Percentiles rank a stretch among this genome's conserved stretches.
Evolutionary conservation across 2,113 vertebrate species (phyloP).

Genomic region (Seriola rivoliana): DNA sequence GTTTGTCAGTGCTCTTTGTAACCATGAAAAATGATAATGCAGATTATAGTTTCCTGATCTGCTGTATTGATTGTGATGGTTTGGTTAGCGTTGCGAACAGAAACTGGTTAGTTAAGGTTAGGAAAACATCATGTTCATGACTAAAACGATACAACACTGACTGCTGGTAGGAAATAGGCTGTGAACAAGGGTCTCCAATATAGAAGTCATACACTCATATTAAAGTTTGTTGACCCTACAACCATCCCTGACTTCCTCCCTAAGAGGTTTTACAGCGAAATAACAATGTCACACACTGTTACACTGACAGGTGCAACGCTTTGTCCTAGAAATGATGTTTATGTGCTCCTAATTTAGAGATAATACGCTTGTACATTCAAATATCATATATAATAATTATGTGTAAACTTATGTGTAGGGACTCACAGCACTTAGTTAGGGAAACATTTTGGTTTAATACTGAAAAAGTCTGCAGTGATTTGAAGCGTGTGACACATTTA

Average conservation of each 20-base stretch:
- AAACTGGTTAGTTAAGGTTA: neutral
- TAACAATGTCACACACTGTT: neutral
- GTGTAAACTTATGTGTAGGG: neutral
- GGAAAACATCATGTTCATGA: neutral
- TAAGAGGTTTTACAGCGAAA: neutral
- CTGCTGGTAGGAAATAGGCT: neutral
- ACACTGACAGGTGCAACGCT: neutral
- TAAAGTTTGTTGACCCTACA: neutral
- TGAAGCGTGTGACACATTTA: neutral
- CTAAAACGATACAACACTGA: neutral
- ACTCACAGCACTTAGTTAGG: neutral
- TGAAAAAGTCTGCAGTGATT: neutral
- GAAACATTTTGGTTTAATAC: neutral
- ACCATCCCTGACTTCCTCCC: neutral
- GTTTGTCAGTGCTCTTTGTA: neutral
- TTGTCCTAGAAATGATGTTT: neutral
- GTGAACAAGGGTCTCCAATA: neutral
- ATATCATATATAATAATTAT: neutral
- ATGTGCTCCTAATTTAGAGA: neutral
- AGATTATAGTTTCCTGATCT: too few species aligned
- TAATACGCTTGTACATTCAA: neutral
- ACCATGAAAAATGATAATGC: neutral
- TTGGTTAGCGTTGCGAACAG: neutral
- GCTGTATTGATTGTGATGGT: neutral
- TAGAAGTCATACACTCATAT: slow-evolving; percentile 7